Conservation (phyloP, 2,113 vertebrate species). For the Dunckerocampus dactyliophorus region DNA sequence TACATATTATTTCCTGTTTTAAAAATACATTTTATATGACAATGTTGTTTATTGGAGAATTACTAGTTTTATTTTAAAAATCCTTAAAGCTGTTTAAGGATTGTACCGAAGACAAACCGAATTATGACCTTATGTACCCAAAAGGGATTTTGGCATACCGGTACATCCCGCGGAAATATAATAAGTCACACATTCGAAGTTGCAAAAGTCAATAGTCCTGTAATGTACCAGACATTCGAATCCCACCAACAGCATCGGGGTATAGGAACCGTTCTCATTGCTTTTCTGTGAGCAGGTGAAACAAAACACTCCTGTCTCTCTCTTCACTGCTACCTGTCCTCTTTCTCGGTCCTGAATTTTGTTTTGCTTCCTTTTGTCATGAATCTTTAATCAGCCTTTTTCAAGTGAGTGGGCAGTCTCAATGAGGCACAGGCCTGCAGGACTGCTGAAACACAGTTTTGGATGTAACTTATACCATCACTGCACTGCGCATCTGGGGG, state of each 20-base stretch:
- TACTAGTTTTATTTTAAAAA: too few species aligned
- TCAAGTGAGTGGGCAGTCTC: slow-evolving; percentile 40
- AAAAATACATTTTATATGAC: neutral
- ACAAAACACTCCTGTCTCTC: neutral
- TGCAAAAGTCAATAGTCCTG: too few species aligned
- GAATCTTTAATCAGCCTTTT: slow-evolving; percentile 60
- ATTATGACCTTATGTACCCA: too few species aligned
- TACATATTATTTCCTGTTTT: neutral
- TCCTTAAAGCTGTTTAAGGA: too few species aligned
- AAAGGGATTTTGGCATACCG: too few species aligned
- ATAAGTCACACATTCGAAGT: too few species aligned
- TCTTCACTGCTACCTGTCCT: slow-evolving; percentile 6
- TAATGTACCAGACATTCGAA: too few species aligned
- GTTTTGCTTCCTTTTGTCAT: slow-evolving; percentile 33
- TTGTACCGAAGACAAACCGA: too few species aligned
- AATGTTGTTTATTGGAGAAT: neutral
- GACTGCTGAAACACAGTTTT: slow-evolving; percentile 51
- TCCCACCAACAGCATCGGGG: neutral
- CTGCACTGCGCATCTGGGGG: slow-evolving; percentile 20
- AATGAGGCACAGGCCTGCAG: slow-evolving; percentile 38
- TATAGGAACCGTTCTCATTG: slow-evolving; percentile 25
- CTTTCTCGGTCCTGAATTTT: slow-evolving; percentile 17
- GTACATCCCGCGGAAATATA: too few species aligned
- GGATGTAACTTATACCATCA: slow-evolving; percentile 43
- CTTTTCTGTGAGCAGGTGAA: slow-evolving; percentile 15